Evolutionary conservation across 2,113 vertebrate genomes (phyloP).

Genomic region (Cyrtonyx montezumae): DNA sequence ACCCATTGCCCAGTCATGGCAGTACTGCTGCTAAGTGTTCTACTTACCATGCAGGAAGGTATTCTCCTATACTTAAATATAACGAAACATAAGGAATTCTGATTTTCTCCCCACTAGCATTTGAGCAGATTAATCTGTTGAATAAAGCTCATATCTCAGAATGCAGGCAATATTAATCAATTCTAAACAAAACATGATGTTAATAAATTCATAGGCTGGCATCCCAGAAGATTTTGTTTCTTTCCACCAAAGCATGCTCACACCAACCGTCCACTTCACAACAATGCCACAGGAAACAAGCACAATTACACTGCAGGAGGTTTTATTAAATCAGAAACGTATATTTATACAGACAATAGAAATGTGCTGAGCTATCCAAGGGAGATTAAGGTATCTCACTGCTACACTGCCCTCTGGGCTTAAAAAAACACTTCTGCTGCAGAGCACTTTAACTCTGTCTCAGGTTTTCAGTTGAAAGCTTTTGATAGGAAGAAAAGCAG

Average conservation of each 20-base stretch:
- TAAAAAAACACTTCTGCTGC: neutral
- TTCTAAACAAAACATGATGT: neutral
- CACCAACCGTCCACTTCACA: neutral
- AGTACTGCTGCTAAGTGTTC: no score
- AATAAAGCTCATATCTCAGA: neutral
- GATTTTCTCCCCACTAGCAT: neutral
- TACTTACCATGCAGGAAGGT: neutral
- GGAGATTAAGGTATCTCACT: neutral
- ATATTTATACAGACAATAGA: neutral
- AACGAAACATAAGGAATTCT: neutral
- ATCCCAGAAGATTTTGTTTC: neutral
- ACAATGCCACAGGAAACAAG: neutral
- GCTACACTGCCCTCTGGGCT: neutral
- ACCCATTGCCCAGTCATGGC: fast-evolving
- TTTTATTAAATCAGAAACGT: neutral
- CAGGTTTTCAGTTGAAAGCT: neutral
- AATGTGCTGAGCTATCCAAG: neutral
- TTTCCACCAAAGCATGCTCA: neutral
- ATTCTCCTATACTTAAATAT: neutral
- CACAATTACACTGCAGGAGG: neutral
- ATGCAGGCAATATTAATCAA: neutral
- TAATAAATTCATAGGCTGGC: neutral
- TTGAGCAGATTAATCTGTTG: neutral
- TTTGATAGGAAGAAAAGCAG: conserved; percentile 1
- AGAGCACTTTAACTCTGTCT: neutral